Conservation (phyloP, 1,140 invertebrate genomes). For the Tribolium castaneum region DNA sequence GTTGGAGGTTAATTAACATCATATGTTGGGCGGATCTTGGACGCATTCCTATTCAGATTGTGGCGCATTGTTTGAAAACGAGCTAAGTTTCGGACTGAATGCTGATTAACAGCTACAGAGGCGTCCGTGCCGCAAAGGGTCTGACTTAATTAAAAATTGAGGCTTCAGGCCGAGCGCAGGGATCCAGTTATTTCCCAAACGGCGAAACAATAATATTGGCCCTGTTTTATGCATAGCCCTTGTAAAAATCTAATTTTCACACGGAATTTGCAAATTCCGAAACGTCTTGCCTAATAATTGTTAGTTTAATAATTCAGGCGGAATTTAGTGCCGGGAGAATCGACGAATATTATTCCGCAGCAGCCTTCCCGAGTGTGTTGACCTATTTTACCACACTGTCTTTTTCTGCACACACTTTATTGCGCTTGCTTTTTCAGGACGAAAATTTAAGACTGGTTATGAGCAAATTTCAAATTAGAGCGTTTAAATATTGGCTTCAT, state of each 20-base stretch:
- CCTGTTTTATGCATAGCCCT: not conserved
- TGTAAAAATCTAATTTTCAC: constrained; percentile 5
- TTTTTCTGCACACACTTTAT: not conserved
- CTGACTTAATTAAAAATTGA: constrained; percentile 11
- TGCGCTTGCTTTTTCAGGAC: not conserved
- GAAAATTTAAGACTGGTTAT: not conserved
- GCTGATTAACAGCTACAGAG: not conserved
- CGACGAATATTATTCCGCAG: not conserved
- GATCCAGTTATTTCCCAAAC: not conserved
- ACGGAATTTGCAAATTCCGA: not conserved
- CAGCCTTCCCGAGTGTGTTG: not conserved
- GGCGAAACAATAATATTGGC: constrained; percentile 12
- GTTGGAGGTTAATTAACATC: not conserved
- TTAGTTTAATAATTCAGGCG: not conserved
- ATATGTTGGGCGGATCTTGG: not conserved
- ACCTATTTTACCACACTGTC: not conserved
- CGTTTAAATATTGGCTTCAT: no score
- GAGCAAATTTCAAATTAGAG: no score
- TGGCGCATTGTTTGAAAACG: constrained; percentile 16
- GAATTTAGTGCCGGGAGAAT: not conserved
- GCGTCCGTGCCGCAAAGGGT: not conserved
- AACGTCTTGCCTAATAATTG: not conserved
- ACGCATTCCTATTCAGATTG: constrained; percentile 12
- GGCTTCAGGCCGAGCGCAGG: not conserved
- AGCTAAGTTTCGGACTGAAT: constrained; percentile 4